Percentiles rank a stretch among this genome's conserved stretches.
Evolutionary conservation across 53 echinoderm and acorn worm species (phyloP).

Genomic region (Glandiceps talaboti): DNA sequence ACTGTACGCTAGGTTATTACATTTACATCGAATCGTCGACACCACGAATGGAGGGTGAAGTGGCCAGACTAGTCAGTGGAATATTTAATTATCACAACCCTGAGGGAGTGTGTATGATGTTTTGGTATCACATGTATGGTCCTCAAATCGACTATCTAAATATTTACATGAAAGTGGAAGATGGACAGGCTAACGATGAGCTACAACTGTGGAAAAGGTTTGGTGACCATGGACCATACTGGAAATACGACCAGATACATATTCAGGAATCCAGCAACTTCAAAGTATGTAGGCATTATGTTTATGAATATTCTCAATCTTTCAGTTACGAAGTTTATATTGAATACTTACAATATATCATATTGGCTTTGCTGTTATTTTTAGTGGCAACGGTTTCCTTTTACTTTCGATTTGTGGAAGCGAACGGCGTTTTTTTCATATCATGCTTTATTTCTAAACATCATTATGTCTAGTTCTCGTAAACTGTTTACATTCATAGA

Average conservation of each 20-base stretch:
- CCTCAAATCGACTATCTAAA: constrained; percentile 13
- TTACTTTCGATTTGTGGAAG: too few relatives aligned
- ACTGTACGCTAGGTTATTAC: not conserved
- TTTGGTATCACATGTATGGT: constrained; percentile 40
- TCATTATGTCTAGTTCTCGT: too few relatives aligned
- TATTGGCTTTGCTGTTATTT: too few relatives aligned
- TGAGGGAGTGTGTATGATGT: constrained; percentile 21
- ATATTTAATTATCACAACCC: not conserved
- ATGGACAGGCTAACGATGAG: not conserved
- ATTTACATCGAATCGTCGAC: not conserved
- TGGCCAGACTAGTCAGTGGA: constrained; percentile 41
- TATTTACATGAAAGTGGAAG: not conserved
- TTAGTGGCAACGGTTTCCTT: too few relatives aligned
- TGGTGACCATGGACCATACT: constrained; percentile 23
- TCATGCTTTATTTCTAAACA: too few relatives aligned
- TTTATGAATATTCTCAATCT: too few relatives aligned
- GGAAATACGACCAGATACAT: constrained; percentile 32
- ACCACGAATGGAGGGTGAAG: constrained; percentile 32
- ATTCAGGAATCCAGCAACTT: constrained; percentile 20
- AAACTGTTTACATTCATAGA: too few relatives aligned
- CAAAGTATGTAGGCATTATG: too few relatives aligned
- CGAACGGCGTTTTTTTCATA: too few relatives aligned
- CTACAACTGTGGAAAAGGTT: constrained; percentile 16
- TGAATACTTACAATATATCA: too few relatives aligned
- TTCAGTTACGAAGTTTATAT: too few relatives aligned